Evolutionary conservation across 23 tunicate species (phyloP).

Genomic region (Botrylloides violaceus): DNA sequence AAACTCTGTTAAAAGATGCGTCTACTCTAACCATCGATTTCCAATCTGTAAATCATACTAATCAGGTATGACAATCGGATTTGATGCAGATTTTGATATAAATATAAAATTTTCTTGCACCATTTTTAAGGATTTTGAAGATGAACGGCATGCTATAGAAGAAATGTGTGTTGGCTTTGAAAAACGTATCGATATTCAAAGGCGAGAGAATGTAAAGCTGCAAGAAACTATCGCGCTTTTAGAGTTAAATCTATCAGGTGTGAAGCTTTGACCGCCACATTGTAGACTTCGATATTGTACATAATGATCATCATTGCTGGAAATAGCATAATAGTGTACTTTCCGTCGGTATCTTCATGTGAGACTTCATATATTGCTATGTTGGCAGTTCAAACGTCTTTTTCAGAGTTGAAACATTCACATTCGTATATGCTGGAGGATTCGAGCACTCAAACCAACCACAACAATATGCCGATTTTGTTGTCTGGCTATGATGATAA

Average conservation of each 20-base stretch:
- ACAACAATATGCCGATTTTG: neutral
- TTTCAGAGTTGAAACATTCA: slow-evolving; percentile 4
- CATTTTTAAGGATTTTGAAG: neutral
- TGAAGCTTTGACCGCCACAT: too few relatives aligned
- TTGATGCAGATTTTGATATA: too few relatives aligned
- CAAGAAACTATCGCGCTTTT: neutral
- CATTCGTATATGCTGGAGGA: neutral
- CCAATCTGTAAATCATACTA: too few relatives aligned
- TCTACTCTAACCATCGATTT: neutral
- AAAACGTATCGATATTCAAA: neutral
- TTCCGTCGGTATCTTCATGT: too few relatives aligned
- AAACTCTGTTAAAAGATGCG: neutral
- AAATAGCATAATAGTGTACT: too few relatives aligned
- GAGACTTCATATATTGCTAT: too few relatives aligned
- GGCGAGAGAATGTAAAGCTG: neutral
- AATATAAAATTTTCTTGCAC: too few relatives aligned
- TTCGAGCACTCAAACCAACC: slow-evolving; percentile 17
- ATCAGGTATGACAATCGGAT: too few relatives aligned
- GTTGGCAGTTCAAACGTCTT: too few relatives aligned
- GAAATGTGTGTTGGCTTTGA: neutral
- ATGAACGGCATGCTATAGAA: neutral
- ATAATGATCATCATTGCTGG: too few relatives aligned
- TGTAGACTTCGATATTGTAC: too few relatives aligned
- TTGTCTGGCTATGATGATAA: neutral
- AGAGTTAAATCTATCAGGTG: neutral